Percentiles rank a stretch among this genome's conserved stretches.
Conservation (phyloP, 2,888 invertebrate species). For the Diarsia dahlii region DNA sequence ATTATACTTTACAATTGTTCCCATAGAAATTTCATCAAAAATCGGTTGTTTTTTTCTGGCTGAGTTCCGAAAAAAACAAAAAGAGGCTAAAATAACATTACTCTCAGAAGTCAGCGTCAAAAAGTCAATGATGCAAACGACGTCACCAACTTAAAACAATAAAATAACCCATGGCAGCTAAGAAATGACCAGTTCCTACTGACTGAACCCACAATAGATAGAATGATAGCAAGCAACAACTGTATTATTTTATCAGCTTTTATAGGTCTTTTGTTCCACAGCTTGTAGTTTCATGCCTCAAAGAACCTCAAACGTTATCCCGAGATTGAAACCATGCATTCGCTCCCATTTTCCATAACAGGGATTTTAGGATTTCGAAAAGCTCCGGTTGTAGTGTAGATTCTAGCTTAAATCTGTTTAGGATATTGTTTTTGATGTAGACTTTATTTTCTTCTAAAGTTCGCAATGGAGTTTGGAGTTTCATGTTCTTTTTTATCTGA, state of each 20-base stretch:
- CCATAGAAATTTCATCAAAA: no score
- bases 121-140: no score
- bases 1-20: no score
- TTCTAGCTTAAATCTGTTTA: slow-evolving; percentile 11
- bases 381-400: neutral
- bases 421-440: neutral
- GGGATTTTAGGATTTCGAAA: slow-evolving; percentile 14
- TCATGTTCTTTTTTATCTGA: no score
- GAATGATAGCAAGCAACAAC: slow-evolving; percentile 1
- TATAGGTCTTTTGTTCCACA: slow-evolving; percentile 20
- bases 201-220: neutral
- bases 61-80: no score
- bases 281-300: slow-evolving; percentile 31
- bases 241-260: slow-evolving; percentile 5
- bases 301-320: slow-evolving; percentile 35
- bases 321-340: slow-evolving; percentile 40
- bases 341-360: slow-evolving; percentile 28
- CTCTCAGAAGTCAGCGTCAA: no score
- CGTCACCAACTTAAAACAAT: no score
- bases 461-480: no score
- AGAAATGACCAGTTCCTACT: no score
- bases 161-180: no score
- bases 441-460: neutral
- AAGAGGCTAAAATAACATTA: no score
- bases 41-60: no score